A percentile compares a stretch with the other conserved stretches of the same genome.
Conservation (phyloP, 2,113 vertebrate species). For the Serranochromis macrocephalus region DNA sequence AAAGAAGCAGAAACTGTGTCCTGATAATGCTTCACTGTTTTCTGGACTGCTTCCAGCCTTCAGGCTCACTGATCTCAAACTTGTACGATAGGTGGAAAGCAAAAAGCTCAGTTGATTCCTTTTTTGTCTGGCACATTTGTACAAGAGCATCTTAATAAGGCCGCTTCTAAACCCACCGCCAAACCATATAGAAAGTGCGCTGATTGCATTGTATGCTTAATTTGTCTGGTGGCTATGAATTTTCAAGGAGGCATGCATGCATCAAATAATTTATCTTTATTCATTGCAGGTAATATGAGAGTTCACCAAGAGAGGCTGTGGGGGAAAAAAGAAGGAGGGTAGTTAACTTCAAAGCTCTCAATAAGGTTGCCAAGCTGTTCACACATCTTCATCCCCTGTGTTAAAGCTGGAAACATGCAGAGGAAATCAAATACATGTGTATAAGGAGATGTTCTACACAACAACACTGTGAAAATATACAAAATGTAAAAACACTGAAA, state of each 20-base stretch:
- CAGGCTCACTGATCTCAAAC: slow-evolving; percentile 49
- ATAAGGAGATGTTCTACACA: neutral
- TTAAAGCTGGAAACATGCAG: slow-evolving; percentile 30
- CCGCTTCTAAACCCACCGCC: neutral
- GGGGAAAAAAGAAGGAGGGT: slow-evolving; percentile 31
- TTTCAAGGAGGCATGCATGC: neutral
- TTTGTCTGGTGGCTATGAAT: neutral
- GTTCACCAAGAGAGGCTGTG: slow-evolving; percentile 36
- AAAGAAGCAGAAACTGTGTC: slow-evolving; percentile 66
- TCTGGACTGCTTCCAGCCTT: slow-evolving; percentile 51
- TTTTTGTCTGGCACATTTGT: slow-evolving; percentile 21
- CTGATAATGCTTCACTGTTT: slow-evolving; percentile 60
- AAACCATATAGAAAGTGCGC: slow-evolving; percentile 8
- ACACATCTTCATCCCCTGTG: slow-evolving; percentile 39
- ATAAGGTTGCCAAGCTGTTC: slow-evolving; percentile 59
- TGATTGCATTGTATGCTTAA: slow-evolving; percentile 20
- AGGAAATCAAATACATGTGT: slow-evolving; percentile 25
- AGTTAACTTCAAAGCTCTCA: slow-evolving; percentile 57
- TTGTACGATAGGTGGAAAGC: slow-evolving; percentile 35
- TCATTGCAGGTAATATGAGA: slow-evolving; percentile 30
- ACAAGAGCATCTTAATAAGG: slow-evolving; percentile 1
- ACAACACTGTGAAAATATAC: neutral
- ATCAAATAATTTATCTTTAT: slow-evolving; percentile 33
- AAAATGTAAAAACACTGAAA: neutral
- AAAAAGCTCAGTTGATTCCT: slow-evolving; percentile 2